Evolutionary conservation across 2,888 invertebrate species (phyloP).

Genomic region (Pachliopta kotzebuea): DNA sequence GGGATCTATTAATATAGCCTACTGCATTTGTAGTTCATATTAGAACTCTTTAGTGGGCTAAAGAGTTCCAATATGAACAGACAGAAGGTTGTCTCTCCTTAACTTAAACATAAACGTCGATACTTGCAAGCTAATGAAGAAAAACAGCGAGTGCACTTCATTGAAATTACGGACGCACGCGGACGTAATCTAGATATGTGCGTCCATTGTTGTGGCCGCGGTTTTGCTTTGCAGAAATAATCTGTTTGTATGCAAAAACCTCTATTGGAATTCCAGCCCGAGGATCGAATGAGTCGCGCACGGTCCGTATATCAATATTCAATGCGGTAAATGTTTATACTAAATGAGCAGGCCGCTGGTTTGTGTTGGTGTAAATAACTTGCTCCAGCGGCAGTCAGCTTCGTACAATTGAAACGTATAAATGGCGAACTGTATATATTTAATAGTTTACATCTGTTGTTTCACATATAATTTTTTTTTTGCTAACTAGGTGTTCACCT

Average conservation of each 20-base stretch:
- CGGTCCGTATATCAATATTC: conserved; percentile 61
- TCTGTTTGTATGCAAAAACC: conserved; percentile 74
- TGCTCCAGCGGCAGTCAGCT: not conserved
- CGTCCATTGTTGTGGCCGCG: conserved; percentile 45
- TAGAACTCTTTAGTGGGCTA: no score
- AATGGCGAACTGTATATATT: not conserved
- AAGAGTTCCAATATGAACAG: not conserved
- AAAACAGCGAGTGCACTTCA: conserved; percentile 14
- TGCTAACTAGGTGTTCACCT: no score
- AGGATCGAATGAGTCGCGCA: conserved; percentile 37
- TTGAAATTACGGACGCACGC: conserved; percentile 41
- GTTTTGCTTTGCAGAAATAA: conserved; percentile 52
- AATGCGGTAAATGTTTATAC: conserved; percentile 37
- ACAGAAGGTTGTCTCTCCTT: not conserved
- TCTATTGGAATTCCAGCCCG: conserved; percentile 57
- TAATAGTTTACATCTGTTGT: not conserved
- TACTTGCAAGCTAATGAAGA: conserved; percentile 23
- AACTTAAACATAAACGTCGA: no score
- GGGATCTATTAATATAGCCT: no score
- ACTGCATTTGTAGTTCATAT: no score
- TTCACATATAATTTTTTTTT: not conserved
- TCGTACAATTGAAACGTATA: conserved; percentile 15
- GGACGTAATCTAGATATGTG: conserved; percentile 54
- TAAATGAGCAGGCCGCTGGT: conserved; percentile 15
- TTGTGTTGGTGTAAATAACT: conserved; percentile 26